A percentile compares a stretch with the other conserved stretches of the same genome.
phyloP scores from a whole-genome alignment of 1,140 invertebrate genomes.

The Zaprionus camerounensis region DNA sequence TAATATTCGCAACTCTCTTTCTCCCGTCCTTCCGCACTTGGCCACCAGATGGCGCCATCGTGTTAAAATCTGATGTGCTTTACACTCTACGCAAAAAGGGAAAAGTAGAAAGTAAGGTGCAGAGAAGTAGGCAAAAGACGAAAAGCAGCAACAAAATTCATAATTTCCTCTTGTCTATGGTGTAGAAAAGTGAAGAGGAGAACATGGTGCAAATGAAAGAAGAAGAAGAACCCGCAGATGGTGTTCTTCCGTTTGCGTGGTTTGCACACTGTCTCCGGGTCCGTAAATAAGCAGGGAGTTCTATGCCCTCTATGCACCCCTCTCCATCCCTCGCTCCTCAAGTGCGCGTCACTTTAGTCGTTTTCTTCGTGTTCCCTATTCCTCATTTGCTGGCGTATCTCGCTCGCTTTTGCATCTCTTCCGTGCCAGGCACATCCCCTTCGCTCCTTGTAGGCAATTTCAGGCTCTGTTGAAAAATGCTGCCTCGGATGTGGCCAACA shows the following conservation, averaged over 20 bases:
- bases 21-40: neutral
- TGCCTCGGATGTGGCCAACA: slow-evolving; percentile 66
- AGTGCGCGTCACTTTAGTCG: neutral
- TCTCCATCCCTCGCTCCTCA: neutral
- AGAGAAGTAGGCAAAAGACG: slow-evolving; percentile 4
- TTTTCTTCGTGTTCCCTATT: neutral
- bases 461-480: slow-evolving; percentile 66
- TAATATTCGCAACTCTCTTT: neutral
- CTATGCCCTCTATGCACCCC: neutral
- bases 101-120: neutral
- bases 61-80: slow-evolving; percentile 19
- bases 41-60: slow-evolving; percentile 8
- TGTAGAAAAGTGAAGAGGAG: slow-evolving; percentile 20
- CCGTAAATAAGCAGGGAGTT: slow-evolving; percentile 58
- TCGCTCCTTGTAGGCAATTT: slow-evolving; percentile 69
- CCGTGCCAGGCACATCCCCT: neutral
- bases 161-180: slow-evolving; percentile 65
- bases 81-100: neutral
- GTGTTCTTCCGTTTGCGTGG: slow-evolving; percentile 59
- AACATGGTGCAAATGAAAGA: neutral
- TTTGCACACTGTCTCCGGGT: slow-evolving; percentile 48
- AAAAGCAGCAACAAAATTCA: slow-evolving; percentile 56
- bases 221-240: slow-evolving; percentile 30
- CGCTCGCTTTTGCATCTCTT: slow-evolving; percentile 24
- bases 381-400: slow-evolving; percentile 25